Base-by-base conservation (phyloP, 2,888 invertebrate genomes). In the Amphipyra tragopoginis region DNA sequence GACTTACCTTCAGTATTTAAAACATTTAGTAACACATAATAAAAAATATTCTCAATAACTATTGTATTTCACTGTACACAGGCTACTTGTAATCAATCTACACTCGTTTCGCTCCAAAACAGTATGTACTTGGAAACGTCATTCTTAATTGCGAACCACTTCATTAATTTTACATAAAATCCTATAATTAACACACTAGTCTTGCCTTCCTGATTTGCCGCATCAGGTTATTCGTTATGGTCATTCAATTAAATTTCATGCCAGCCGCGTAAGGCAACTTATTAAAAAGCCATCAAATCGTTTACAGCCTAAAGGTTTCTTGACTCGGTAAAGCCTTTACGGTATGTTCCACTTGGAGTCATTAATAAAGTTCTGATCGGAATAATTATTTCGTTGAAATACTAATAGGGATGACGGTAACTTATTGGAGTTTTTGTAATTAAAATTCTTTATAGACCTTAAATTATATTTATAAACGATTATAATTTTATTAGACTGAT, bases 211-310 rank as follows among this genome's bases (percentile, higher is more conserved):
- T 71, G 57, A 65, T 72, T 67, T 70, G 64, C 68, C 55, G 61
- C 62, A 62, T 65, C 69, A 64, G 64, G 68, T 71, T 51, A 65
- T 66, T 72, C 58, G 67, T 70, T 79, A 79, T 64, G 75, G 84
- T 59, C 81, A 78, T 82, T 84, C 78, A 84, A 85, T 86, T 85
- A 80, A 81, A 84, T 85, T 82, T 74, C 76, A 76, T 81, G 76
- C 78, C 64, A 36, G 57, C 76, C 80, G 54, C 75, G 75, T 77
- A 84, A 75, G 81, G 82, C 48, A 79, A 84, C 85, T 81, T 85
- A 88, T 87, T 87, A 87, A 88, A 87, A 86, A 80, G 73, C 72
- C 84, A 87, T 87, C 85, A 85, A 82, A 84, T 81, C 82, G 76
- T 74, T 80, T 72, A 81, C 75, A 58, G 84, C 86, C 85, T 79